Evolutionary conservation across 1,140 invertebrate genomes (phyloP), one percentile per base, ranked within the genome.

Genomic region (Bactericera cockerelli): DNA sequence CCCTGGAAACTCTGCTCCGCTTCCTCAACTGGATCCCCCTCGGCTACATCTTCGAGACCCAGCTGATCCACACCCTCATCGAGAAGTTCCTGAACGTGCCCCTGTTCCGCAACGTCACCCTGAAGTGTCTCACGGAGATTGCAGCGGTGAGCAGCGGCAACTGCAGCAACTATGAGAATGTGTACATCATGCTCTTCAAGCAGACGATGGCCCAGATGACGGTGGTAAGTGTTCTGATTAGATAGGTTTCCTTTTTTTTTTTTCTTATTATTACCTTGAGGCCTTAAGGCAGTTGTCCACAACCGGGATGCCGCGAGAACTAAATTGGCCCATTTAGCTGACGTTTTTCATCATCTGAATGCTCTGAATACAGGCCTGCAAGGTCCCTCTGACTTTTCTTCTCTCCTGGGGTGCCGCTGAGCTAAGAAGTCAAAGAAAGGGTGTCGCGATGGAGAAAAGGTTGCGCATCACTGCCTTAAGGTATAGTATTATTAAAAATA

Each of bases 21-120:
- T 99, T 99, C 78, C 78, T 99, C 19, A 98, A 97, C 71, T 99
- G 97, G 97, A 98, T 99, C 70, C 97, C 97, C 19, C 76, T 99
- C 54, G 96, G 96, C 13, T 99, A 99, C 70, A 98, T 99, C 70
- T 99, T 99, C 78, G 95, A 99, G 79, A 99, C 96, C 58, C 92
- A 97, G 72, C 76, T 99, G 14, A 96, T 98, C 64, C 84, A 82
- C 63, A 95, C 92, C 42, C 77, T 99, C 55, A 93, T 96, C 68
- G 92, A 86, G 68, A 98, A 97, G 82, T 99, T 99, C 77, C 77
- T 99, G 57, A 90, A 89, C 75, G 92, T 98, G 59, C 93, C 94
- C 54, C 84, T 96, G 79, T 99, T 99, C 72, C 82, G 96, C 65
- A 98, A 99, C 79, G 89, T 99, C 11, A 97, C 95, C 42, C 75